These are phyloP conservation scores for Xiphydria camelus DNA, from an alignment of 2,888 invertebrate species.

Conservation along the genomic window DNA sequence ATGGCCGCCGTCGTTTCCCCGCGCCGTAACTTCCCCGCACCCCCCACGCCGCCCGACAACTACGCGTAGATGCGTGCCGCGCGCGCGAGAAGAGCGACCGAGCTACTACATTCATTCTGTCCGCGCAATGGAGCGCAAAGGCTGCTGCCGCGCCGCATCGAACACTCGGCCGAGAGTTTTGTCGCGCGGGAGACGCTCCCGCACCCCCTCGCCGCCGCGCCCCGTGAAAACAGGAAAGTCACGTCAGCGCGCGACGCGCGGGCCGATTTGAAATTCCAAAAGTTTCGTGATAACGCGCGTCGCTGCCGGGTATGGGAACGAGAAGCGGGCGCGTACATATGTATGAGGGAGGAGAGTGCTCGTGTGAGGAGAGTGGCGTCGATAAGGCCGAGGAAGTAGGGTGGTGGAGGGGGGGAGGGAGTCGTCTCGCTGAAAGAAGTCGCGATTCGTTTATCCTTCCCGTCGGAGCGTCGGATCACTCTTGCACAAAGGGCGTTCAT, in stretches of 20 bases:
- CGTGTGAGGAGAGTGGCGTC: too few species aligned
- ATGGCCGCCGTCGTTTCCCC: too few species aligned
- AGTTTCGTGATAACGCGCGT: constrained; percentile 42
- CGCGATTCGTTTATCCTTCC: too few species aligned
- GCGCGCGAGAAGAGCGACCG: constrained; percentile 30
- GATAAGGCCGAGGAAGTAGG: too few species aligned
- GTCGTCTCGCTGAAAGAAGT: too few species aligned
- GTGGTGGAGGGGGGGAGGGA: too few species aligned
- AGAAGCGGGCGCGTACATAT: constrained; percentile 25
- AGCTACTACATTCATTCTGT: constrained; percentile 52
- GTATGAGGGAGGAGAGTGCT: too few species aligned
- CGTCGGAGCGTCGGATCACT: too few species aligned
- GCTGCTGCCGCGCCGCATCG: constrained; percentile 28
- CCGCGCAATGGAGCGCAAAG: constrained; percentile 54
- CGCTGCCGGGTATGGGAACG: too few species aligned
- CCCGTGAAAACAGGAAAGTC: constrained; percentile 29
- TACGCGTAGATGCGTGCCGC: constrained; percentile 21
- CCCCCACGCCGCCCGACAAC: constrained; percentile 21
- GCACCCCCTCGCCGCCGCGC: background rate
- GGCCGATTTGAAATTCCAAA: constrained; percentile 43
- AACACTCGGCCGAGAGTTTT: constrained; percentile 27
- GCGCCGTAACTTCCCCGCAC: constrained; percentile 29
- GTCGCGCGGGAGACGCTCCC: background rate
- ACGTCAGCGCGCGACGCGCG: constrained; percentile 21
- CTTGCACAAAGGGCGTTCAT: too few species aligned